phyloP scores from a whole-genome alignment of 1,140 invertebrate genomes.

The Matsumurasca onukii region DNA sequence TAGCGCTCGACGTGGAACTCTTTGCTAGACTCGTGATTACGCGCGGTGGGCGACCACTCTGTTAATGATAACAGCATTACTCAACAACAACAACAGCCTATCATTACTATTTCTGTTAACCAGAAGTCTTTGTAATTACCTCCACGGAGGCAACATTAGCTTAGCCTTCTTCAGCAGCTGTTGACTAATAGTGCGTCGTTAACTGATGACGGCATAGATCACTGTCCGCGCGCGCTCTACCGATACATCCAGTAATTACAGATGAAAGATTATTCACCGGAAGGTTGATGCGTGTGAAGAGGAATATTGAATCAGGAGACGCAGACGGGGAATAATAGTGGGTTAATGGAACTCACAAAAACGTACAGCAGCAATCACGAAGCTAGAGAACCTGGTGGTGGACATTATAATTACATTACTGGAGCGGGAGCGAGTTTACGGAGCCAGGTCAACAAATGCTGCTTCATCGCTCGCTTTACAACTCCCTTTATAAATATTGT shows the following conservation, averaged over 20 bases:
- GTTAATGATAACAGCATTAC: slow-evolving; percentile 12
- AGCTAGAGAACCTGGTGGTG: neutral
- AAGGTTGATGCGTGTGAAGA: slow-evolving; percentile 9
- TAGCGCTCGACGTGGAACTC: neutral
- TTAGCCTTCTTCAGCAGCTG: too few species aligned
- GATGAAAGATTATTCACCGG: too few species aligned
- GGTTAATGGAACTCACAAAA: slow-evolving; percentile 14
- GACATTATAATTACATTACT: slow-evolving; percentile 14
- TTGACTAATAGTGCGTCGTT: too few species aligned
- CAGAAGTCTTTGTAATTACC: too few species aligned
- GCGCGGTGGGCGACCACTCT: neutral
- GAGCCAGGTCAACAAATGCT: neutral
- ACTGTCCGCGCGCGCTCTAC: too few species aligned
- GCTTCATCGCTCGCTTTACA: neutral
- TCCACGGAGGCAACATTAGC: too few species aligned
- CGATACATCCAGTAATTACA: neutral
- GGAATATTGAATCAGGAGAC: slow-evolving; percentile 10
- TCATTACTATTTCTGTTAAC: slow-evolving; percentile 24
- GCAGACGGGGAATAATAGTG: neutral
- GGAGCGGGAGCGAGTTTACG: neutral
- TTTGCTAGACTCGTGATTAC: too few species aligned
- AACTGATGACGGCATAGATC: too few species aligned
- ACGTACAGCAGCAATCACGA: slow-evolving; percentile 1
- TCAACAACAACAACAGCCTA: neutral
- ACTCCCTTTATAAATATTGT: too few species aligned